Conservation (phyloP, 2,888 invertebrate species). For the Epinotia nisella region DNA sequence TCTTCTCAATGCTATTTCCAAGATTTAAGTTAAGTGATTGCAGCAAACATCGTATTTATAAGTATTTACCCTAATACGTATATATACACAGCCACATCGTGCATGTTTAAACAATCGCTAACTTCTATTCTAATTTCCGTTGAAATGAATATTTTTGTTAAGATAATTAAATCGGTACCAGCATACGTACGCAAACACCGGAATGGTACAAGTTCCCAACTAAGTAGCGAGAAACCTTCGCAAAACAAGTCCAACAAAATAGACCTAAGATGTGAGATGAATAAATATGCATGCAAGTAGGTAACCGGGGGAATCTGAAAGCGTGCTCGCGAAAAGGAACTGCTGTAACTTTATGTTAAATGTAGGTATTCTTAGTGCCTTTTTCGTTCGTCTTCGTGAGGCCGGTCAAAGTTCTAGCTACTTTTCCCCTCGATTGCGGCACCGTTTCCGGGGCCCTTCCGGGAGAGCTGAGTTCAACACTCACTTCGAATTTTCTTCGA, state of each 20-base stretch:
- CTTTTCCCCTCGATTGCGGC: constrained; percentile 75
- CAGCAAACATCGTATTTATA: too few relatives aligned
- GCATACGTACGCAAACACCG: constrained; percentile 28
- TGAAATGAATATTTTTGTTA: background rate
- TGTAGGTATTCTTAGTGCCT: constrained; percentile 26
- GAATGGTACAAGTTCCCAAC: constrained; percentile 24
- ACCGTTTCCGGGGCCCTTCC: constrained; percentile 67
- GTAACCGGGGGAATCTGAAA: constrained; percentile 38
- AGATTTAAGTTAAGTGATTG: too few relatives aligned
- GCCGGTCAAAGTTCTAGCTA: constrained; percentile 72
- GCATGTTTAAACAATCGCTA: background rate
- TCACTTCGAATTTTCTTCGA: constrained; percentile 56
- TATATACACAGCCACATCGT: background rate
- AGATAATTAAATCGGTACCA: constrained; percentile 18
- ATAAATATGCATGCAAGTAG: constrained; percentile 43
- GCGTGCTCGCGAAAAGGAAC: background rate
- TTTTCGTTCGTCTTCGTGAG: constrained; percentile 51
- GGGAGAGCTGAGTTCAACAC: constrained; percentile 64
- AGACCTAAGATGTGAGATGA: constrained; percentile 36
- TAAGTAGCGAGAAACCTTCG: constrained; percentile 28
- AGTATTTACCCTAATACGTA: too few relatives aligned
- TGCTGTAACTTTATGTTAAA: constrained; percentile 7
- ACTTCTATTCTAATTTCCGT: background rate
- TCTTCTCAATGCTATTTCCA: too few relatives aligned
- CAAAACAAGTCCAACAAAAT: constrained; percentile 42